Base-by-base conservation (phyloP, 2,113 vertebrate genomes). In the Pagrus major region DNA sequence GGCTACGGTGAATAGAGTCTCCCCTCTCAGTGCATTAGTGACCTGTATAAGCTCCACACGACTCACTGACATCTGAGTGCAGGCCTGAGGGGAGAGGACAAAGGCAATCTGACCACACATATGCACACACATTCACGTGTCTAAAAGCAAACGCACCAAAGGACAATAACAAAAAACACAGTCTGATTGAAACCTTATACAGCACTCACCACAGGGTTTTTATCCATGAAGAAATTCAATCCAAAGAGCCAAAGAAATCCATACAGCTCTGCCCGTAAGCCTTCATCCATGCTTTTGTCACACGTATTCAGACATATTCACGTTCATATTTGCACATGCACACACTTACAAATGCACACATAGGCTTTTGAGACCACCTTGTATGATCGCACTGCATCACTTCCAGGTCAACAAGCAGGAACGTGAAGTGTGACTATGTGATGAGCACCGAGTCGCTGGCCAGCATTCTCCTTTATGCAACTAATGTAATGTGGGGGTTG, bases 391-490 rank as follows among this genome's bases (percentile, higher is more conserved):
- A 73, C 72, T 25, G 68, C 79, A 91, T 93, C 84, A 78, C 89
- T 93, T 94, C 87, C 92, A 94, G 93, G 94, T 94, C 94, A 95
- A 68, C 39, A 49, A 69, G 84, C 88, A 84, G 78, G 67, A 87
- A 85, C 33, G 55, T 59, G 71, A 74, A 88, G 88, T 77, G 86
- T 86, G 83, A 86, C 91, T 76, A 58, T 85, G 71, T 66, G 81
- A 87, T 88, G 84, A 85, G 84, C 64, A 54, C 39, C 3, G 51
- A 87, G 83, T 76, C 20, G 23, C 73, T 21, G 89, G 78, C 84
- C 77, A 29, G 47, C 70, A 67, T 37, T 63, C 76, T 42, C 56
- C 56, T 83, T 84, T 85, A 82, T 70, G 60, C 25, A 54, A 52
- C 55, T 55, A 71, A 63, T 67, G 73, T 73, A 54, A 64, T 27